Percentiles rank a stretch among this genome's conserved stretches.
Evolutionary conservation across 1,140 invertebrate genomes (phyloP).

Genomic region (Polyergus mexicanus): DNA sequence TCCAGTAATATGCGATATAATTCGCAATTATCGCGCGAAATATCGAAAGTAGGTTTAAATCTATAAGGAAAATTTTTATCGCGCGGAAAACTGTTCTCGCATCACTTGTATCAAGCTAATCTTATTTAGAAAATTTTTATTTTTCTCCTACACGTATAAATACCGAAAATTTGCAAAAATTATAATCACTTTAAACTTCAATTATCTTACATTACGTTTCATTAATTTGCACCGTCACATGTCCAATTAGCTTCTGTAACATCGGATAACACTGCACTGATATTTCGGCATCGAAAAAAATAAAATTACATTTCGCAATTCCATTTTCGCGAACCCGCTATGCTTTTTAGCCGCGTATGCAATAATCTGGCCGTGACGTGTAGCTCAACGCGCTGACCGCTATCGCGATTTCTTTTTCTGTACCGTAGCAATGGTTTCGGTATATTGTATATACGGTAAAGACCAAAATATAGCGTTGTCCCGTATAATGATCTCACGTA

Average conservation of each 20-base stretch:
- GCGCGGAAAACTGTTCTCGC: too few species aligned
- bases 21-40: not conserved
- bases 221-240: conserved; percentile 13
- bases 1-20: not conserved
- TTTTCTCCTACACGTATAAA: too few species aligned
- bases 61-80: not conserved
- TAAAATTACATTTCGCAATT: conserved; percentile 47
- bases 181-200: not conserved
- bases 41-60: conserved; percentile 21
- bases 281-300: conserved; percentile 38
- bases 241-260: conserved; percentile 35
- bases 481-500: conserved; percentile 48
- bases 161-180: not conserved
- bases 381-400: conserved; percentile 39
- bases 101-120: too few species aligned
- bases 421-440: not conserved
- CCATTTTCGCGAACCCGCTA: conserved; percentile 16
- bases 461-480: conserved; percentile 7
- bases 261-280: conserved; percentile 8
- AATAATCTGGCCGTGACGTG: conserved; percentile 47
- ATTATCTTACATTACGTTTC: conserved; percentile 6
- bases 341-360: conserved; percentile 28
- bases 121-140: too few species aligned
- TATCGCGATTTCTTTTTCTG: conserved; percentile 21
- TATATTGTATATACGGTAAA: conserved; percentile 30